Base-by-base conservation (phyloP, 2,113 vertebrate species). In the Zosterops borbonicus region DNA sequence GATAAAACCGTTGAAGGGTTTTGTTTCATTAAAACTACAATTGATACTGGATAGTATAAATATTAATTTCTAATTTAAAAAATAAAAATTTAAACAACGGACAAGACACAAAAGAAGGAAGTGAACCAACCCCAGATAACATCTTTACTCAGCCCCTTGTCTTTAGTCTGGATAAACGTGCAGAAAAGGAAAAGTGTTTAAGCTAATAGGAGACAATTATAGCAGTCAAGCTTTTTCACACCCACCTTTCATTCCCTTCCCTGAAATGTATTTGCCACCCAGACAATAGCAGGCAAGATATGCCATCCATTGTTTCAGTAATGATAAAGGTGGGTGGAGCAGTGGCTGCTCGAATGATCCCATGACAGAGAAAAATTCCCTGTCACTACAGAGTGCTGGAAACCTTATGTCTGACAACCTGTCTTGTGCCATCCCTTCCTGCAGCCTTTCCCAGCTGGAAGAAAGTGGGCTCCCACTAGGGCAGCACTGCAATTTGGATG, bases 131-230 rank as follows among this genome's bases (percentile, higher is more conserved):
- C 28, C 17, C 18, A 56, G 62, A 31, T 12, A 86, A 55, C 11
- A 67, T 29, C 55, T 83, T 86, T 77, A 22, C 35, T 73, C 63
- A 39, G 3, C 63, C 21, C 8, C 31, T 67, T 50, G 12, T 46
- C 19, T 65, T 80, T 39, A 62, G 46, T 52, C 65, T 89, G 58
- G 52, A 86, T 95, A 42, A 88, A 75, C 0, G 1, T 14, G 49
- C 63, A 81, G 76, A 78, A 87, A 79, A 84, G 25, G 67, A 28
- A 29, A n/a, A 96, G n/a, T 89, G 4, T 83, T 94, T 91, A 92
- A 96, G 44, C 31, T 94, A 97, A 95, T 76, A 91, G 49, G 58
- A 92, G 59, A 81, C 62, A 95, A 96, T 97, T 95, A 94, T 21
- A 97, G 77, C 81, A 96, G 90, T 83, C 90, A 91, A 77, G 89